phyloP scores from a whole-genome alignment of 2,797 vertebrate species.

The Argya squamiceps region DNA sequence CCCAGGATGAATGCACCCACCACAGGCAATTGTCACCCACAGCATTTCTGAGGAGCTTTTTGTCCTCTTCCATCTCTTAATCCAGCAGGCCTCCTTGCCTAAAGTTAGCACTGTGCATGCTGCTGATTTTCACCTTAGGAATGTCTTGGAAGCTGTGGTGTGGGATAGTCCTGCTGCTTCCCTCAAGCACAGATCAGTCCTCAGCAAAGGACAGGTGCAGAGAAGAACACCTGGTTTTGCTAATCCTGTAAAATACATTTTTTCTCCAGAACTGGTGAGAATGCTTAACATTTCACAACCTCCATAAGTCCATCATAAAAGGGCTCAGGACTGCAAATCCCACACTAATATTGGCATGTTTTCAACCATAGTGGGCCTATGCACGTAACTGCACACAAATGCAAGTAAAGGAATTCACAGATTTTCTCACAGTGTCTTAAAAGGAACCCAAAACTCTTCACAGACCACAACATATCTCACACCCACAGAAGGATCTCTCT shows the following conservation, averaged over 20 bases:
- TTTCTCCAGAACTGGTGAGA: not conserved
- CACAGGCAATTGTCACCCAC: constrained; percentile 8
- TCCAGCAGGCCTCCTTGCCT: not conserved
- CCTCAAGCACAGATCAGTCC: not conserved
- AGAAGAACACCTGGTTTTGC: not conserved
- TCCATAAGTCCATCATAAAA: not conserved
- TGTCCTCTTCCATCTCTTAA: not conserved
- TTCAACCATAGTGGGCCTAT: not conserved
- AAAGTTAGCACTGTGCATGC: not conserved
- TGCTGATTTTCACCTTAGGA: not conserved
- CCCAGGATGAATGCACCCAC: not conserved
- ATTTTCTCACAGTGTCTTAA: not conserved
- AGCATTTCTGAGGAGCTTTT: constrained; percentile 18
- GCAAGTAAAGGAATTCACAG: not conserved
- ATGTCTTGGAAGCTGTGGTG: not conserved
- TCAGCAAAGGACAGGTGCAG: not conserved
- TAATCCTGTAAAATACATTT: not conserved
- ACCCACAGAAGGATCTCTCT: not conserved
- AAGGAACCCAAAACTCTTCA: not conserved
- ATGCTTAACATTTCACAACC: not conserved
- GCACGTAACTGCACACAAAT: not conserved
- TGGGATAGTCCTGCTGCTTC: not conserved
- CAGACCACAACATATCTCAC: not conserved
- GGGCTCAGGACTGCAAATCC: not conserved
- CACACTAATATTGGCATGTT: not conserved